These are phyloP conservation scores for Erythrocercus mccallii DNA, from an alignment of 2,113 vertebrate genomes.

Conservation along the genomic window DNA sequence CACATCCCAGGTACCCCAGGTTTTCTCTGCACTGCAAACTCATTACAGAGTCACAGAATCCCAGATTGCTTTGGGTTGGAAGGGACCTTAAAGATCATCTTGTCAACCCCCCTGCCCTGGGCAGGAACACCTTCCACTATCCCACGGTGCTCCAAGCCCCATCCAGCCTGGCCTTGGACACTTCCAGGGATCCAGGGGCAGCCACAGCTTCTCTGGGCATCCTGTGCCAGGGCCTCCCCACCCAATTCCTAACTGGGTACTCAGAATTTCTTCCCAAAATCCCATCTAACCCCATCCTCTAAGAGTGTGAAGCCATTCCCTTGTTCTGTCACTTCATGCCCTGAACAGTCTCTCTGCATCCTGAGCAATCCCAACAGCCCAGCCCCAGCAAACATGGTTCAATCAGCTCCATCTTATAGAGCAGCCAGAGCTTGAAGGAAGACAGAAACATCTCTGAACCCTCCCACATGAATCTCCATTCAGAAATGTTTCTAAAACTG, in stretches of 20 bases:
- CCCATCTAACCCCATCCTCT: neutral
- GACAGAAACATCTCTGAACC: neutral
- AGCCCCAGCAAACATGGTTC: neutral
- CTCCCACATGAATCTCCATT: neutral
- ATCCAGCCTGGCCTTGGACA: neutral
- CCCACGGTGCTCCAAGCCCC: neutral
- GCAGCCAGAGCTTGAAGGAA: neutral
- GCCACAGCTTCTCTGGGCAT: neutral
- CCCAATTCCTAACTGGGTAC: neutral
- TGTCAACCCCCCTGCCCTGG: neutral
- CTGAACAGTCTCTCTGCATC: neutral
- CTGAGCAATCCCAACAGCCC: neutral
- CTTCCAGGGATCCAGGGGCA: neutral
- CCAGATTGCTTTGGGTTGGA: neutral
- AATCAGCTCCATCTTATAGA: neutral
- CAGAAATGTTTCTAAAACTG: neutral
- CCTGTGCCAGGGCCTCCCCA: neutral
- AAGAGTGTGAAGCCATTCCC: neutral
- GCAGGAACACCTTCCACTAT: neutral
- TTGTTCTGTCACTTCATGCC: neutral
- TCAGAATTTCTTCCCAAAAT: neutral
- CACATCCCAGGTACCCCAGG: neutral
- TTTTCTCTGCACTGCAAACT: neutral
- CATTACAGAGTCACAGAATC: neutral
- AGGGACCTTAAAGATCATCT: neutral